Conservation (phyloP, 2,888 invertebrate species). For the Chironomus tentans region DNA sequence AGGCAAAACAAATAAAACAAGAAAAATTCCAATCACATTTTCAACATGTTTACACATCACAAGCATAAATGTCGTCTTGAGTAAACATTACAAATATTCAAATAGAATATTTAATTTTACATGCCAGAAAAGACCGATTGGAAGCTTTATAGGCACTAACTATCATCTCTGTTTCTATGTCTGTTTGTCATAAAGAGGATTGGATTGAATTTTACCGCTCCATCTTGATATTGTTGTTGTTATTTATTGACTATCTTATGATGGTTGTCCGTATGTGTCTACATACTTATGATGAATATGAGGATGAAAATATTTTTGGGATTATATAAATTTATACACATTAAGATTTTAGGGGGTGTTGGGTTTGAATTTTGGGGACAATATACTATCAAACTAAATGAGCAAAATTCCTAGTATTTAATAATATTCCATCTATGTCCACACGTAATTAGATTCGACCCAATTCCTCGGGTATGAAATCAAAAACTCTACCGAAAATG, state of each 20-base stretch:
- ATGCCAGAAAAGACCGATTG: background rate
- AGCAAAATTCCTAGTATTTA: no score
- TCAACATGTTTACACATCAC: constrained; percentile 20
- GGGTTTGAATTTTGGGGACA: no score
- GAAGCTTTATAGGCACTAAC: no score
- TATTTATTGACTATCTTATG: background rate
- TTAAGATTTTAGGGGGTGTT: no score
- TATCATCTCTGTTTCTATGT: no score
- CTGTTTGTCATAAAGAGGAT: no score
- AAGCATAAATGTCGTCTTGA: constrained; percentile 12
- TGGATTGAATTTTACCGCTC: no score
- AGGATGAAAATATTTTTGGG: no score
- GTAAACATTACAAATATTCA: constrained; percentile 24
- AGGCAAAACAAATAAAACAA: background rate
- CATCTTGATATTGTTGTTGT: background rate
- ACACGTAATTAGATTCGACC: background rate
- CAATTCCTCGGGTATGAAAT: background rate
- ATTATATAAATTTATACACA: no score
- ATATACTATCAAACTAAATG: no score
- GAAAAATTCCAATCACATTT: constrained; percentile 26
- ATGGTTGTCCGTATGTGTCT: background rate
- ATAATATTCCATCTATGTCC: background rate
- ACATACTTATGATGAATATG: no score
- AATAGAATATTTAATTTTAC: constrained; percentile 19
- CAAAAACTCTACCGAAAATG: no score